Evolutionary conservation across 2,113 vertebrate genomes (phyloP).

Genomic region (Cyanoderma ruficeps): DNA sequence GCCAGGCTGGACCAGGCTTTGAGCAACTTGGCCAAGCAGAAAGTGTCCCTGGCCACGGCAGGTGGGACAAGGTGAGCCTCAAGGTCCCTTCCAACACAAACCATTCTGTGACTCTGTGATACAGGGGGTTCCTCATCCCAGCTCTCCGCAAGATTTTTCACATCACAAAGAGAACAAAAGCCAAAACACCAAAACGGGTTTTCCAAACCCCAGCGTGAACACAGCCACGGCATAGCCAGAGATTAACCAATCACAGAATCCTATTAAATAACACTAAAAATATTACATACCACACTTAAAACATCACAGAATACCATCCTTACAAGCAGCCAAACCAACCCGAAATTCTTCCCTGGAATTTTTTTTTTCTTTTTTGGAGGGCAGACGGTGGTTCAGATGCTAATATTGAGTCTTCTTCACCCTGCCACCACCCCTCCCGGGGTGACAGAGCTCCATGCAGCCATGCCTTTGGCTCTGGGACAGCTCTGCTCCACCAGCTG

Average conservation of each 20-base stretch:
- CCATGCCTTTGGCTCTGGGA: neutral
- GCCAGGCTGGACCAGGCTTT: neutral
- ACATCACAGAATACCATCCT: neutral
- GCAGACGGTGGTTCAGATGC: neutral
- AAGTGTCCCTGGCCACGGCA: neutral
- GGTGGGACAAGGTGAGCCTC: neutral
- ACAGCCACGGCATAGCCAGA: accelerated
- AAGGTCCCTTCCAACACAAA: neutral
- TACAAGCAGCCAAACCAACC: neutral
- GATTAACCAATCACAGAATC: neutral
- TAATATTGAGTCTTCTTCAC: neutral
- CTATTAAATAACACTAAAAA: neutral
- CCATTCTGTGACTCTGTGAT: neutral
- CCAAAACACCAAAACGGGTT: neutral
- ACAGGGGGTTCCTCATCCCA: neutral
- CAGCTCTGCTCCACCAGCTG: constrained; percentile 42
- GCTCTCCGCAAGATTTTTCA: neutral
- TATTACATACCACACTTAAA: accelerated
- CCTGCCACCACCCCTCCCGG: neutral
- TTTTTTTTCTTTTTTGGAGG: neutral
- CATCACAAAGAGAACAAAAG: neutral
- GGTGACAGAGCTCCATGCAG: neutral
- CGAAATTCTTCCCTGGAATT: neutral
- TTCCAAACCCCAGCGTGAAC: neutral
- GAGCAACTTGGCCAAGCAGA: neutral